phyloP scores from a whole-genome alignment of 2,888 invertebrate species.

The Catocala sponsa region DNA sequence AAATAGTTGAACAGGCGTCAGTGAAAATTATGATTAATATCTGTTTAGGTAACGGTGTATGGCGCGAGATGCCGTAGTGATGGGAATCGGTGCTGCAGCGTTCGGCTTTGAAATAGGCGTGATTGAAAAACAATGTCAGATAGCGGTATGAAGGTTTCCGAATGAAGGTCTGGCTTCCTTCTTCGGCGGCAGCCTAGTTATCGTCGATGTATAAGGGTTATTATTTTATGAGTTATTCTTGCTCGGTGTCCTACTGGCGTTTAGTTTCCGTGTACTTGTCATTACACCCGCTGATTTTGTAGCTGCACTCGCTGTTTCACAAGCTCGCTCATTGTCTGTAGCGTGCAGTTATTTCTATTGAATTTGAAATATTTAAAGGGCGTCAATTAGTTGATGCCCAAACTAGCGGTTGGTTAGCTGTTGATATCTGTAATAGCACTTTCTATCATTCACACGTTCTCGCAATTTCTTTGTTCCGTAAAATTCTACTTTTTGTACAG shows the following conservation, averaged over 20 bases:
- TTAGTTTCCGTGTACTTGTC: background rate
- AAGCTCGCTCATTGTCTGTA: constrained; percentile 49
- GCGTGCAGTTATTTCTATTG: constrained; percentile 57
- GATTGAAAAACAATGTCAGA: constrained; percentile 41
- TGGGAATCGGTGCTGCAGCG: constrained; percentile 58
- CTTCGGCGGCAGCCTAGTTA: constrained; percentile 22
- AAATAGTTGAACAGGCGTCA: constrained; percentile 80
- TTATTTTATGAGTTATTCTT: constrained; percentile 11
- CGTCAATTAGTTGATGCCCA: constrained; percentile 71
- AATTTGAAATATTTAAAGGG: constrained; percentile 72
- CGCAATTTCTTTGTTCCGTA: constrained; percentile 61
- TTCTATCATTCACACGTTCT: constrained; percentile 62
- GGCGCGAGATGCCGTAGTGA: constrained; percentile 54
- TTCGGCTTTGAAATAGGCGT: constrained; percentile 45
- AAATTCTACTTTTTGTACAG: constrained; percentile 52
- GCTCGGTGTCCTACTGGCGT: background rate
- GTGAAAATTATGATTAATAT: constrained; percentile 88
- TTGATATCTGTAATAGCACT: constrained; percentile 60
- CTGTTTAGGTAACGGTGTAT: constrained; percentile 83
- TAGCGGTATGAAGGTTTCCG: constrained; percentile 34
- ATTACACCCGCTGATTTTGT: constrained; percentile 33
- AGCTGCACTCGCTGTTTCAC: constrained; percentile 43
- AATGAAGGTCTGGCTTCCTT: constrained; percentile 25
- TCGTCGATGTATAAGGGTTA: constrained; percentile 14
- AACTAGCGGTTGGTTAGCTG: constrained; percentile 54